Conservation (phyloP, 64 coral and sea anemone species). For the Montipora sp. region DNA sequence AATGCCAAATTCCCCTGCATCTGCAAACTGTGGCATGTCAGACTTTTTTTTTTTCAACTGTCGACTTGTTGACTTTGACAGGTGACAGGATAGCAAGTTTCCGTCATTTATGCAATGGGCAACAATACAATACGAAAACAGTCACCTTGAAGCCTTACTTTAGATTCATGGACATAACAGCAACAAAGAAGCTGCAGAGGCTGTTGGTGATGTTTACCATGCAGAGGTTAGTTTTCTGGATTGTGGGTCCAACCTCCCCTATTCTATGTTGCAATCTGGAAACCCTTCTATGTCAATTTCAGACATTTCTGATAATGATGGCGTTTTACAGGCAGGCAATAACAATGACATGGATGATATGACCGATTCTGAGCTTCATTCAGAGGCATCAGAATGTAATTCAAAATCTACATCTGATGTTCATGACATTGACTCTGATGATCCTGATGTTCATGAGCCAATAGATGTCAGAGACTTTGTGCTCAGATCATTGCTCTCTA, state of each 20-base stretch:
- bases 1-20: no score
- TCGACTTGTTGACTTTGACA: neutral
- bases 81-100: neutral
- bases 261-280: neutral
- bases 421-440: neutral
- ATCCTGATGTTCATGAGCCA: neutral
- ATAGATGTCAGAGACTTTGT: constrained; percentile 35
- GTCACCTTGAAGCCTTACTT: neutral
- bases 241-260: neutral
- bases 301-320: neutral
- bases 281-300: neutral
- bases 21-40: no score
- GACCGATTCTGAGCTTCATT: neutral
- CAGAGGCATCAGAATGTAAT: neutral
- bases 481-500: constrained; percentile 27
- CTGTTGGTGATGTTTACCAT: neutral
- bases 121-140: neutral
- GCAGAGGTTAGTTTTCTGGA: neutral
- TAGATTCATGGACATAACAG: neutral
- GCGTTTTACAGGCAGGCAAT: no score
- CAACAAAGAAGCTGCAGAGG: neutral
- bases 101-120: neutral
- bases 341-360: neutral
- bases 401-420: neutral
- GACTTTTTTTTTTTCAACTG: no score